phyloP scores from a whole-genome alignment of 2,113 vertebrate species.

The Physeter macrocephalus region DNA sequence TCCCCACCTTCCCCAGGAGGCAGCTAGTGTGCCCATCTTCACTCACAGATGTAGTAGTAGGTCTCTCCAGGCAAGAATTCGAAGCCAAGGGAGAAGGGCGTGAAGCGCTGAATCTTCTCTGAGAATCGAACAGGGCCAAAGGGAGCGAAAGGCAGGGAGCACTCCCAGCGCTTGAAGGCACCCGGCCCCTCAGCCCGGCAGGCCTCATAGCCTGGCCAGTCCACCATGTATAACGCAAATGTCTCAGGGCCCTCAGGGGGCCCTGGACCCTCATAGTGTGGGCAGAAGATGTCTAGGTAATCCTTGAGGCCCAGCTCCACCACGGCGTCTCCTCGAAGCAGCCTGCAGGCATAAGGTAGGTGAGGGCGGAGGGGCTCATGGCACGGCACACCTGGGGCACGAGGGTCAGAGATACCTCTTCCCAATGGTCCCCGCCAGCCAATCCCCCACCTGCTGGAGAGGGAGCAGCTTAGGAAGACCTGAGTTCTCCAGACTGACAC shows the following conservation, averaged over 20 bases:
- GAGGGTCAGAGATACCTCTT: neutral
- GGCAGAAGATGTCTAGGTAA: conserved; percentile 85
- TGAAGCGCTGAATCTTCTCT: conserved; percentile 85
- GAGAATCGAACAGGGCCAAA: conserved; percentile 81
- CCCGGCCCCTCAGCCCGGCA: conserved; percentile 70
- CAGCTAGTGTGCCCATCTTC: neutral
- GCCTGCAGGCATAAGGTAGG: conserved; percentile 63
- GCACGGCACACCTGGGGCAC: fast-evolving
- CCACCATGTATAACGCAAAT: conserved; percentile 82
- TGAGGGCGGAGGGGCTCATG: neutral
- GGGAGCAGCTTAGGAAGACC: neutral
- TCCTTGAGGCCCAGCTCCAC: conserved; percentile 83
- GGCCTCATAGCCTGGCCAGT: conserved; percentile 74
- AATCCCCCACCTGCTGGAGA: neutral
- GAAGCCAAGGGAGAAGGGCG: conserved; percentile 82
- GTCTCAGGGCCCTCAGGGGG: conserved; percentile 72
- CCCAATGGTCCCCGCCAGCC: neutral
- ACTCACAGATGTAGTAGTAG: conserved; percentile 87
- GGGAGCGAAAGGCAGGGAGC: conserved; percentile 76
- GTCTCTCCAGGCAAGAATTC: conserved; percentile 83
- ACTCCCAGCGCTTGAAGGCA: conserved; percentile 83
- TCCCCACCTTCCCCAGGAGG: neutral
- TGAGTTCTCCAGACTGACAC: neutral
- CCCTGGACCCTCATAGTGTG: conserved; percentile 77
- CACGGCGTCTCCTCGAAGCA: conserved; percentile 77